These are phyloP conservation scores for Ichneumoninae sp. DNA, from an alignment of 2,888 invertebrate genomes.

Conservation along the genomic window DNA sequence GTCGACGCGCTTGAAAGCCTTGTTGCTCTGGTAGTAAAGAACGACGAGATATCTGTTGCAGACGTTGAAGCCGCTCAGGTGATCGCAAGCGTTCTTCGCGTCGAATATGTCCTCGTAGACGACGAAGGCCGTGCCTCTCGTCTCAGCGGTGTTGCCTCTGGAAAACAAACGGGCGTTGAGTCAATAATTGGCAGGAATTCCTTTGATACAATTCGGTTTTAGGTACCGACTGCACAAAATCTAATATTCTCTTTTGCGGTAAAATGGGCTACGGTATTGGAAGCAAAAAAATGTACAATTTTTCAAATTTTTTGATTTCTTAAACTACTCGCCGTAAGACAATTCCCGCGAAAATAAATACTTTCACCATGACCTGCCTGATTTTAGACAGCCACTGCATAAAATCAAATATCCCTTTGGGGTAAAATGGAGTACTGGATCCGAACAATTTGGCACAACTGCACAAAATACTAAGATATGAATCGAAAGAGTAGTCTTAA, in stretches of 20 bases:
- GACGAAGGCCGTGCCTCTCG: constrained; percentile 99
- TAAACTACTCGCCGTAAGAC: neutral
- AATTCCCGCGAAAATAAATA: constrained; percentile 69
- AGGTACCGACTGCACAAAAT: no score
- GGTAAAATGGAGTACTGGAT: neutral
- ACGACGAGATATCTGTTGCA: constrained; percentile 99
- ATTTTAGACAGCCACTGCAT: constrained; percentile 85
- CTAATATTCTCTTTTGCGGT: no score
- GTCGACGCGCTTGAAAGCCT: constrained; percentile 98
- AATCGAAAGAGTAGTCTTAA: no score
- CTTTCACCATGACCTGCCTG: constrained; percentile 98
- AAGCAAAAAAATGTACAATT: neutral
- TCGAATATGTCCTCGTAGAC: constrained; percentile 99
- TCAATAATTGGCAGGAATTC: no score
- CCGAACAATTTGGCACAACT: neutral
- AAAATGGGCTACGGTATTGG: neutral
- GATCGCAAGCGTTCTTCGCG: constrained; percentile 99
- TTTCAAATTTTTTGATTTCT: neutral
- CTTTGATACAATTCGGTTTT: no score
- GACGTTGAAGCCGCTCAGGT: constrained; percentile 99
- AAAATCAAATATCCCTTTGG: no score
- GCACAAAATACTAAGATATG: no score
- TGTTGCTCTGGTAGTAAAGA: constrained; percentile 98
- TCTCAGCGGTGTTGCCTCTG: constrained; percentile 98
- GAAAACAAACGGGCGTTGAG: constrained; percentile 75